Conservation (phyloP, 2,113 vertebrate species). For the Pterocles burchelli region DNA sequence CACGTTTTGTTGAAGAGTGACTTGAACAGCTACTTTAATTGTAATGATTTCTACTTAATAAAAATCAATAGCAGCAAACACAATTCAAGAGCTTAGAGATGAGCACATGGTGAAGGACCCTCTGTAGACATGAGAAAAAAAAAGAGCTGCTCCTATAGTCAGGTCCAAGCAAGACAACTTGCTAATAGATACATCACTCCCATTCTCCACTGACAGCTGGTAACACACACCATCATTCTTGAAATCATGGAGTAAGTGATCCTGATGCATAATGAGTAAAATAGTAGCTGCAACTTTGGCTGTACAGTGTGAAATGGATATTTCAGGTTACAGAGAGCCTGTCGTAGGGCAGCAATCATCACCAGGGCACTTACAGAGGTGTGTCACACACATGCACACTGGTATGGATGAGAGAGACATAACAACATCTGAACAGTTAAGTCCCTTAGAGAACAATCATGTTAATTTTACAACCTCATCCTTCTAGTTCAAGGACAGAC, state of each 20-base stretch:
- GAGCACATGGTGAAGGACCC: background rate
- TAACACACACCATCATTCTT: background rate
- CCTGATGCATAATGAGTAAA: background rate
- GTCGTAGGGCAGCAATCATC: background rate
- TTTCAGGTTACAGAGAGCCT: background rate
- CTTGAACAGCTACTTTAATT: conserved; percentile 1
- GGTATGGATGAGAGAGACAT: background rate
- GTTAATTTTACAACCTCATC: background rate
- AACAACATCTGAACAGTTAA: background rate
- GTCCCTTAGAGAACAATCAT: background rate
- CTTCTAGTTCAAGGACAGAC: background rate
- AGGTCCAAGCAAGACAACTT: background rate
- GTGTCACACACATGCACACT: background rate
- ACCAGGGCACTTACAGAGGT: background rate
- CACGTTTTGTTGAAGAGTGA: background rate
- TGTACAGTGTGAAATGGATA: background rate
- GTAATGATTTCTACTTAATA: background rate
- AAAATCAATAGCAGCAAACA: background rate
- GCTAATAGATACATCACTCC: background rate
- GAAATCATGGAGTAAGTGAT: background rate
- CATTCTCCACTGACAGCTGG: background rate
- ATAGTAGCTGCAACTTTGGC: background rate
- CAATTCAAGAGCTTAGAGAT: background rate
- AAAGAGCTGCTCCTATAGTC: background rate
- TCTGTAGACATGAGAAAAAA: background rate